Percentiles rank a stretch among this genome's conserved stretches.
Conservation (phyloP, 2,888 invertebrate species). For the Eupithecia dodoneata region DNA sequence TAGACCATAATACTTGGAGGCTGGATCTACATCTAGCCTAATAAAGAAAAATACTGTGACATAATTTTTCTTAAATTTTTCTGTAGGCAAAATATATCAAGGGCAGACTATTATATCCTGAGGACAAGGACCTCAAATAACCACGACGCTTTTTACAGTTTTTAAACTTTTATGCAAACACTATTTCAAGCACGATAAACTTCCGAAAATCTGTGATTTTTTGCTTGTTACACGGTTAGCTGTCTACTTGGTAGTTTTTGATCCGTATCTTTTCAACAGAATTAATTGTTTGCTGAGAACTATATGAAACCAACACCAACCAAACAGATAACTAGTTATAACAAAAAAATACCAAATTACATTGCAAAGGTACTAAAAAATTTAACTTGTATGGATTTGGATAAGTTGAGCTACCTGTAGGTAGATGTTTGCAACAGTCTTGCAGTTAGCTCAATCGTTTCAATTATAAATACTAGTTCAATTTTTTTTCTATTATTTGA, state of each 20-base stretch:
- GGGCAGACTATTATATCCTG: not conserved
- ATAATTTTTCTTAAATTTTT: not conserved
- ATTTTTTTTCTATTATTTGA: no score
- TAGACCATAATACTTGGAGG: no score
- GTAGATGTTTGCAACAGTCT: no score
- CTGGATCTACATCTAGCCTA: no score
- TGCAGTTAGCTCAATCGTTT: no score
- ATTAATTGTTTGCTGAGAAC: slow-evolving; percentile 5
- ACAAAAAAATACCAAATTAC: not conserved
- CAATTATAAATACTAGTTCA: no score
- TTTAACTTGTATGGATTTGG: no score
- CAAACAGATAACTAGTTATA: not conserved
- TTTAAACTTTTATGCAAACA: slow-evolving; percentile 37
- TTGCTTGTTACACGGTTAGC: slow-evolving; percentile 34
- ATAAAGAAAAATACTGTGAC: no score
- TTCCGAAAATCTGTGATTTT: slow-evolving; percentile 29
- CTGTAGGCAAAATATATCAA: not conserved
- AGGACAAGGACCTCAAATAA: not conserved
- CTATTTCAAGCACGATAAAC: slow-evolving; percentile 46
- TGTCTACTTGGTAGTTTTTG: not conserved
- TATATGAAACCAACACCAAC: not conserved
- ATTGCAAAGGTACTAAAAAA: not conserved
- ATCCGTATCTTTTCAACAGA: slow-evolving; percentile 1
- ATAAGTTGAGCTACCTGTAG: no score
- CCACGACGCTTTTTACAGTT: slow-evolving; percentile 10